Base-by-base conservation (phyloP, 2,888 invertebrate species). In the Coleophora flavipennella region DNA sequence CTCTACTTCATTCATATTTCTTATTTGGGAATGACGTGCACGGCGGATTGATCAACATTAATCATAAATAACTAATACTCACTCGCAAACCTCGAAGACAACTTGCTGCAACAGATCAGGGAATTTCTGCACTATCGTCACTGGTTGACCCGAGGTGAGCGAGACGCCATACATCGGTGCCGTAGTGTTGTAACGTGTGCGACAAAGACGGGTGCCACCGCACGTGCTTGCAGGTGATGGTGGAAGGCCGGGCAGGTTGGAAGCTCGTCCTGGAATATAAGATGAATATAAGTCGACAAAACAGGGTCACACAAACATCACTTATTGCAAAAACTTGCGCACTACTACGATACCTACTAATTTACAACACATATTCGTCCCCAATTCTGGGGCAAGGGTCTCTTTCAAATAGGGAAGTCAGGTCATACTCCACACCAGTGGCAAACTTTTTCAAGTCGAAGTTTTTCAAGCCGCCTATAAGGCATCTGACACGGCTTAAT, bases 131-230 rank as follows among this genome's bases (percentile, higher is more conserved):
- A 96, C 95, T 57, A 96, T 96, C 38, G 95, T 95, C 53, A 96
- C 95, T 0, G 95, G 95, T 62, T 95, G 94, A 1, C 96, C 96
- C 10, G 95, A 95, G 11, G 96, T 96, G 31, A 96, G 83, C 12
- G 95, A 95, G 33, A 96, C 95, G n/a, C 96, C 96, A 66, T 95
- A 96, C 93, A 96, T 93, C 0, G 96, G 96, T 12, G 96, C 96
- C 33, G 96, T 96, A 13, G 96, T 96, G 76, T 96, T 96, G 78
- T 95, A 95, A 42, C 95, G 87, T 8, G 96, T 95, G 62, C 92
- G 91, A 68, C 96, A 96, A 29, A 96, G 86, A 43, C 96, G 87
- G 13, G 92, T 86, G 29, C 92, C 90, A 11, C 91, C 89, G 52
- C 90, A 86, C 1, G 73, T 59, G 45, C 65, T 62, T 0, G 57